Evolutionary conservation across 2,113 vertebrate genomes (phyloP).

Genomic region (Rhinoptilus africanus): DNA sequence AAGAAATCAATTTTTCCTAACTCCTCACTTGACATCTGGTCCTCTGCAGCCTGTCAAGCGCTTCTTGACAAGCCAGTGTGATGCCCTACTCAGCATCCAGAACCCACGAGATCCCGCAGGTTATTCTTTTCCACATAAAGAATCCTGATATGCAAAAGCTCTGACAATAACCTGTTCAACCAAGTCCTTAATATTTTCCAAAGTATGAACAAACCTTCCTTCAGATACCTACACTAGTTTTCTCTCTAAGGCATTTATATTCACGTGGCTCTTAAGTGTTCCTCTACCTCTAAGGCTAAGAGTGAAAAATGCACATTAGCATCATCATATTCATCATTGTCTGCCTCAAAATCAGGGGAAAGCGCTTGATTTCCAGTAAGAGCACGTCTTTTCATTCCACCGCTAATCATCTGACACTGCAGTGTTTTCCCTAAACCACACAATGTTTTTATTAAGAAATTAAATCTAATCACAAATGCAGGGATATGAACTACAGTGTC

Average conservation of each 20-base stretch:
- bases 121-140: background rate
- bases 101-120: background rate
- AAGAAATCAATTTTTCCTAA: background rate
- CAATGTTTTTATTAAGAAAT: background rate
- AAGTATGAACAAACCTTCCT: background rate
- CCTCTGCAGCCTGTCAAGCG: background rate
- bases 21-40: background rate
- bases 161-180: background rate
- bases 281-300: background rate
- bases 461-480: background rate
- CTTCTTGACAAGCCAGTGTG: background rate
- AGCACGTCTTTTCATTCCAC: background rate
- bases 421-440: background rate
- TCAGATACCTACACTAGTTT: background rate
- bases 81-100: background rate
- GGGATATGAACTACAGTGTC: background rate
- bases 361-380: conserved; percentile 12
- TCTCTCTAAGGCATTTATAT: background rate
- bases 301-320: background rate
- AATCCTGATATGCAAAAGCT: background rate
- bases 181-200: background rate
- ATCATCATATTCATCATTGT: background rate
- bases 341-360: background rate
- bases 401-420: background rate
- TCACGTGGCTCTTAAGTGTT: background rate